These are phyloP conservation scores for Globia sparganii DNA, from an alignment of 2,888 invertebrate species.

Conservation along the genomic window DNA sequence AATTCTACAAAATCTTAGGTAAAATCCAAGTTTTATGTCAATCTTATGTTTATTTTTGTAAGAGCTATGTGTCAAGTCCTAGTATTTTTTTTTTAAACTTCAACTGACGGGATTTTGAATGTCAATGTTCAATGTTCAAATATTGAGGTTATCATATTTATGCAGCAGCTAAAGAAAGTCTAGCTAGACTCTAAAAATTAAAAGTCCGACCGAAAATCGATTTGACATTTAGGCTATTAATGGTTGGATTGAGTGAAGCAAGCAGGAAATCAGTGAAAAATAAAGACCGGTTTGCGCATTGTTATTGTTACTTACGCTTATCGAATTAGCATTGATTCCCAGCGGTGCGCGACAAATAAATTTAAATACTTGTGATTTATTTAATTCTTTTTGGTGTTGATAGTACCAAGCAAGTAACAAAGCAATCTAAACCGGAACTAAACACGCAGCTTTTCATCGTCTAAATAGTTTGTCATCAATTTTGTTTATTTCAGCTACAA, in stretches of 20 bases:
- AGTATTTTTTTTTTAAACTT: too few relatives aligned
- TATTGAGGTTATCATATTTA: too few relatives aligned
- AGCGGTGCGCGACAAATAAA: background rate
- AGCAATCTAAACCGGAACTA: background rate
- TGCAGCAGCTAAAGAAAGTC: too few relatives aligned
- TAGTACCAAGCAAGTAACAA: too few relatives aligned
- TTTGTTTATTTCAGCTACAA: conserved; percentile 35
- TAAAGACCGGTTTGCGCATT: background rate
- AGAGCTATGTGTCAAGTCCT: too few relatives aligned
- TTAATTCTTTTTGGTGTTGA: background rate
- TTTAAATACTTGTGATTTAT: background rate
- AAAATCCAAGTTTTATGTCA: too few relatives aligned
- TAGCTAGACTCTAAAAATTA: too few relatives aligned
- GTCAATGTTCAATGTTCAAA: too few relatives aligned
- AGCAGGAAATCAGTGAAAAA: background rate
- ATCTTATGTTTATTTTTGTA: too few relatives aligned
- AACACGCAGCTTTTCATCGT: background rate
- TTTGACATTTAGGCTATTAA: background rate
- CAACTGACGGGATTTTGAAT: too few relatives aligned
- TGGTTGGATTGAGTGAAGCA: background rate
- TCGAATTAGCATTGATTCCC: background rate
- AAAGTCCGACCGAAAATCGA: too few relatives aligned
- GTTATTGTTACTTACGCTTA: background rate
- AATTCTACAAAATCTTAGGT: too few relatives aligned
- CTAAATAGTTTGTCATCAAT: background rate